These are phyloP conservation scores for Lithobates pipiens DNA, from an alignment of 2,797 vertebrate genomes.

Conservation along the genomic window DNA sequence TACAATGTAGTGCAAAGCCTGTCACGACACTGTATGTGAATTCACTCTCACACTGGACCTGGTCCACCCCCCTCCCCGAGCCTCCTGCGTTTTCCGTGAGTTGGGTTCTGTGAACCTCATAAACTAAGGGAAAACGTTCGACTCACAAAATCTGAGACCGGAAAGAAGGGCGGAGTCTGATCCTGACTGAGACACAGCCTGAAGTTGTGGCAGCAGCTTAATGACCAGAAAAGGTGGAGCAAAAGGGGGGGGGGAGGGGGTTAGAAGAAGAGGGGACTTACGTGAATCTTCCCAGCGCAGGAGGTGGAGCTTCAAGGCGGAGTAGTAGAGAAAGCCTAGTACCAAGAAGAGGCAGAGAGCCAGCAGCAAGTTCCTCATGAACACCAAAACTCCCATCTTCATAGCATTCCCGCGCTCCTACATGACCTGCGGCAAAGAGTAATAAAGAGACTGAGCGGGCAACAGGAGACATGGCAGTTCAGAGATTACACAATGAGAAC, in stretches of 20 bases:
- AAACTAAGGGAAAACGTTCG: not conserved
- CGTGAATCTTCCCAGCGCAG: slow-evolving; percentile 92
- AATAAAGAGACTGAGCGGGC: too few relatives aligned
- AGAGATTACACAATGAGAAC: too few relatives aligned
- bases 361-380: slow-evolving; percentile 93
- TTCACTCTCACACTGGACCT: too few relatives aligned
- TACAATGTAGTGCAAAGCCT: too few relatives aligned
- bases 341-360: slow-evolving; percentile 93
- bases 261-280: slow-evolving; percentile 75
- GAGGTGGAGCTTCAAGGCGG: slow-evolving; percentile 91
- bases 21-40: too few relatives aligned
- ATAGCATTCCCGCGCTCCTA: slow-evolving; percentile 83
- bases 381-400: slow-evolving; percentile 95
- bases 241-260: not conserved
- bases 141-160: not conserved
- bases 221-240: not conserved
- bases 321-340: slow-evolving; percentile 95
- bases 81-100: too few relatives aligned
- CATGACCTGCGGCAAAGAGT: slow-evolving; percentile 77
- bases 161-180: not conserved
- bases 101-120: too few relatives aligned
- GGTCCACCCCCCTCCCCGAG: too few relatives aligned
- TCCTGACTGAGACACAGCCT: not conserved
- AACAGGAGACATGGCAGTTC: too few relatives aligned
- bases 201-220: not conserved